Conservation (phyloP, 2,797 vertebrate species). For the Centropyge bicolor region DNA sequence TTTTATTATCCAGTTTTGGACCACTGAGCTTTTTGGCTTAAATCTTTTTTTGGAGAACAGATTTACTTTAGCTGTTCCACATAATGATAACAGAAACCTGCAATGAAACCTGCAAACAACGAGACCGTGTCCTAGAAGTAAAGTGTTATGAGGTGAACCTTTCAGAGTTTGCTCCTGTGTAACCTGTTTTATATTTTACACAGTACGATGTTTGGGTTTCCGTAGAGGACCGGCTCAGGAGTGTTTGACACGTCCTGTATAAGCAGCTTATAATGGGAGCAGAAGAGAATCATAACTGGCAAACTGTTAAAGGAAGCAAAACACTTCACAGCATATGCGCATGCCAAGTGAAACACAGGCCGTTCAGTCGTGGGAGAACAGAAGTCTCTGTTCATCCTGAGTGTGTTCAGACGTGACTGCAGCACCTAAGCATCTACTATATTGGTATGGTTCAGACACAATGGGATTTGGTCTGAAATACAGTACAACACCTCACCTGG, state of each 20-base stretch:
- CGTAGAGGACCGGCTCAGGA: constrained; percentile 4
- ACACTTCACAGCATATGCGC: constrained; percentile 37
- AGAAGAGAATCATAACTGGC: constrained; percentile 52
- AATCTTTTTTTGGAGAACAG: constrained; percentile 21
- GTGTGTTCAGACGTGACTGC: constrained; percentile 28
- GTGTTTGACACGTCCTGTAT: constrained; percentile 55
- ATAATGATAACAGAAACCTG: constrained; percentile 20
- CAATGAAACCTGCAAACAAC: constrained; percentile 24
- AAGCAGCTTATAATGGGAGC: constrained; percentile 42
- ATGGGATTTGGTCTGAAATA: constrained; percentile 19
- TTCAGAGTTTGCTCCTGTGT: constrained; percentile 25
- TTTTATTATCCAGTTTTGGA: constrained; percentile 20
- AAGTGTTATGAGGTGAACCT: constrained; percentile 9
- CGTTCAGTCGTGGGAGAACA: constrained; percentile 16
- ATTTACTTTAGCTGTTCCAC: background rate
- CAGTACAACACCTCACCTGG: constrained; percentile 21
- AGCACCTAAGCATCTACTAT: constrained; percentile 13
- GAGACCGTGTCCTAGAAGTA: constrained; percentile 9
- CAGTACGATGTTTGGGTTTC: constrained; percentile 28
- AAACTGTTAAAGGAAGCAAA: constrained; percentile 68
- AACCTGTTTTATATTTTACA: constrained; percentile 9
- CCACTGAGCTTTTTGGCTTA: constrained; percentile 4
- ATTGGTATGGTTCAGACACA: constrained; percentile 12
- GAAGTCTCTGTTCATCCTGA: constrained; percentile 20
- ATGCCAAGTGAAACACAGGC: constrained; percentile 62